phyloP scores from a whole-genome alignment of 2,797 vertebrate genomes.

The Sparidentex hasta region DNA sequence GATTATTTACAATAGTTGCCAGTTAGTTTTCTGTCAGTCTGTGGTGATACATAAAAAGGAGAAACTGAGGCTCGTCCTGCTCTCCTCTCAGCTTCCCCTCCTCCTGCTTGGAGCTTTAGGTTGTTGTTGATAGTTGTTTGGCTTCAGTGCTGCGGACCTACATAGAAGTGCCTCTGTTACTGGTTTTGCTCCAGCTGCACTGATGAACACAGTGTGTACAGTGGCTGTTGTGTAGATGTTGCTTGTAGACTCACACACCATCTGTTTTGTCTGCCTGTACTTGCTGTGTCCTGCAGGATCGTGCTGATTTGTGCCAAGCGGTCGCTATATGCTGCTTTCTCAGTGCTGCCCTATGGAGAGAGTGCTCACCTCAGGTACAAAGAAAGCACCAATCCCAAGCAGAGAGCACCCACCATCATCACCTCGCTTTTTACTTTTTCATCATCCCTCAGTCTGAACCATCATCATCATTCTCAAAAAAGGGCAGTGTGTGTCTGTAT shows the following conservation, averaged over 20 bases:
- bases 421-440: constrained; percentile 54
- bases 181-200: constrained; percentile 10
- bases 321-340: constrained; percentile 96
- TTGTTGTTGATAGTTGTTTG: constrained; percentile 12
- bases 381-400: constrained; percentile 60
- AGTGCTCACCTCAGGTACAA: constrained; percentile 91
- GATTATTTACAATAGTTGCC: background rate
- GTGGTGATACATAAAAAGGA: background rate
- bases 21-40: constrained; percentile 1
- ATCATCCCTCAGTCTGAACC: constrained; percentile 46
- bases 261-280: constrained; percentile 85
- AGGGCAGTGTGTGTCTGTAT: constrained; percentile 6
- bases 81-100: background rate
- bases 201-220: constrained; percentile 6
- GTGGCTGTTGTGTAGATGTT: constrained; percentile 42
- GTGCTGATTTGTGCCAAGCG: constrained; percentile 98
- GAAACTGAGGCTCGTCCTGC: background rate
- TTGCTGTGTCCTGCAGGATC: constrained; percentile 90
- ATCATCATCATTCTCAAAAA: constrained; percentile 37
- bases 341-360: constrained; percentile 97
- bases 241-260: constrained; percentile 71
- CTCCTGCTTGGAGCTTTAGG: constrained; percentile 12
- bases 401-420: constrained; percentile 51
- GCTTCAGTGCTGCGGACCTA: constrained; percentile 5
- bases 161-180: constrained; percentile 29